Evolutionary conservation across 2,797 vertebrate genomes (phyloP).

Genomic region (Leptodactylus fallax): DNA sequence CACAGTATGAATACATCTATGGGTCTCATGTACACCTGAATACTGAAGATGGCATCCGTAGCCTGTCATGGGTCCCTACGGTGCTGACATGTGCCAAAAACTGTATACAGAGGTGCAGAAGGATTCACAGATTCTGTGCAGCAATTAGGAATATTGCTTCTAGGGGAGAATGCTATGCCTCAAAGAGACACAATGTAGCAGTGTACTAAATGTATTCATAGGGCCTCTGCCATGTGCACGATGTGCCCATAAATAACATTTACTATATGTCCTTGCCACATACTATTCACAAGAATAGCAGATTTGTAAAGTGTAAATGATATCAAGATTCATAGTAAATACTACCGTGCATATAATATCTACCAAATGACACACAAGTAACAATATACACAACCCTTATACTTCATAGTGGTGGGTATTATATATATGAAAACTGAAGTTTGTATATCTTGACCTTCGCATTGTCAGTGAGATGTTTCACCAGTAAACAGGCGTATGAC

Average conservation of each 20-base stretch:
- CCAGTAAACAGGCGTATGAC: constrained; percentile 38
- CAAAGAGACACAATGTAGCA: background rate
- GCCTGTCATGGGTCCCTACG: too few species aligned
- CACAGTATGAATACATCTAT: too few species aligned
- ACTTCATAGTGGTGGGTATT: background rate
- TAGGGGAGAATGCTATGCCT: background rate
- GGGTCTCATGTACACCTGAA: too few species aligned
- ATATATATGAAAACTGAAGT: background rate
- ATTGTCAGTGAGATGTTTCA: constrained; percentile 20
- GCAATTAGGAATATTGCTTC: background rate
- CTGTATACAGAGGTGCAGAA: too few species aligned
- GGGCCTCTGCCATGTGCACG: too few species aligned
- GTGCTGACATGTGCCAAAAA: too few species aligned
- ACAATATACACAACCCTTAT: background rate
- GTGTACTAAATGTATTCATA: background rate
- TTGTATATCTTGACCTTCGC: constrained; percentile 40
- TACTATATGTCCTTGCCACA: too few species aligned
- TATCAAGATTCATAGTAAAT: background rate
- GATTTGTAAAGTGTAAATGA: background rate
- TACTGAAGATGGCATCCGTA: too few species aligned
- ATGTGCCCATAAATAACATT: background rate
- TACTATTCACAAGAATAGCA: background rate
- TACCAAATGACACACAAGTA: background rate
- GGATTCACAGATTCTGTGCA: background rate
- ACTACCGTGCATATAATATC: background rate